phyloP scores from a whole-genome alignment of 2,888 invertebrate genomes.

The Zelleria hepariella region DNA sequence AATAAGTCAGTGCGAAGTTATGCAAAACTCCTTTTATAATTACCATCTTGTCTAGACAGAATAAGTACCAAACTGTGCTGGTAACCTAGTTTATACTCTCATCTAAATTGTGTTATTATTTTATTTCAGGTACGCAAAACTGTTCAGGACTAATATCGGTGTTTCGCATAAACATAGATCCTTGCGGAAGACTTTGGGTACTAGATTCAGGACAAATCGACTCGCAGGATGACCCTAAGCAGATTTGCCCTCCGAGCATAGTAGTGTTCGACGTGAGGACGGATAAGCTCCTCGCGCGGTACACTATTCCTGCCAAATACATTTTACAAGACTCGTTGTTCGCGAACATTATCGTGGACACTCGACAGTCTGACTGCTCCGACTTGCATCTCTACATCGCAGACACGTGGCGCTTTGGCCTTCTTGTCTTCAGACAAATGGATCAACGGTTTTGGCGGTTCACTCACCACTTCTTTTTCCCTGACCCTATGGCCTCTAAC shows the following conservation, averaged over 20 bases:
- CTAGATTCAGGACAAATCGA: conserved; percentile 85
- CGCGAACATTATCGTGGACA: conserved; percentile 77
- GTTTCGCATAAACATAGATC: conserved; percentile 80
- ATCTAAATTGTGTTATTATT: too few species aligned
- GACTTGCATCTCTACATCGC: conserved; percentile 77
- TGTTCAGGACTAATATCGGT: conserved; percentile 83
- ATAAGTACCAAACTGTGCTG: too few species aligned
- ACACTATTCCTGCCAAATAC: conserved; percentile 75
- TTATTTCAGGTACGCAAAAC: conserved; percentile 42
- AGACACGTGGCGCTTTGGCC: conserved; percentile 79
- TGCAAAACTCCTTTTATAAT: too few species aligned
- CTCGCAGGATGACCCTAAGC: conserved; percentile 74
- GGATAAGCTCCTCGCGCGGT: conserved; percentile 74
- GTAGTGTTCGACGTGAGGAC: conserved; percentile 79
- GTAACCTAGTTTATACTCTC: too few species aligned
- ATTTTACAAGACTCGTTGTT: conserved; percentile 78
- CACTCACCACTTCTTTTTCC: conserved; percentile 78
- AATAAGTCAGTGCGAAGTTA: too few species aligned
- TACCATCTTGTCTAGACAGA: too few species aligned
- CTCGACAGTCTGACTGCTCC: conserved; percentile 71
- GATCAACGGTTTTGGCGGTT: conserved; percentile 74
- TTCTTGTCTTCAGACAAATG: conserved; percentile 74
- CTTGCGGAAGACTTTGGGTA: conserved; percentile 84
- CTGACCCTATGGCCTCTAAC: conserved; percentile 80
- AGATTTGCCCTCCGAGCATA: conserved; percentile 81